A percentile compares a stretch with the other conserved stretches of the same genome.
Evolutionary conservation across 2,888 invertebrate species (phyloP).

Genomic region (Diaprepes abbreviatus): DNA sequence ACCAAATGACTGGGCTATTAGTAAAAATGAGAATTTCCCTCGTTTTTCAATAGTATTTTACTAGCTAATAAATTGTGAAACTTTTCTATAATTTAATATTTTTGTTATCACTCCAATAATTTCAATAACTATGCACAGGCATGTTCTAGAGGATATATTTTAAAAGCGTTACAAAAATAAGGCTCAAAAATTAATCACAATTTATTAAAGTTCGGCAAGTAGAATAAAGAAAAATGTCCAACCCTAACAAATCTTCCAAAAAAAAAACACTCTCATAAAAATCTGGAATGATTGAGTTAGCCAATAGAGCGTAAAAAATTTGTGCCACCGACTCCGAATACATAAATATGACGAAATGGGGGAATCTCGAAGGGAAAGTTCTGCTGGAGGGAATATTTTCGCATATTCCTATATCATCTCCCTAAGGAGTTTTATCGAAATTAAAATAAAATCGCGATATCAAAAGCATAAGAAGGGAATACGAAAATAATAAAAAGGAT

Average conservation of each 20-base stretch:
- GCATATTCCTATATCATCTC: constrained; percentile 13
- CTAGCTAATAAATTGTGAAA: too few species aligned
- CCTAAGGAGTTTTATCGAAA: constrained; percentile 9
- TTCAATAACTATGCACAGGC: too few species aligned
- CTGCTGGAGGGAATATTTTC: constrained; percentile 16
- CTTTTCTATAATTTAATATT: too few species aligned
- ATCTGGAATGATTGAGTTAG: constrained; percentile 15
- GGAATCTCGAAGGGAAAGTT: constrained; percentile 14
- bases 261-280: constrained; percentile 3
- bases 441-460: constrained; percentile 16
- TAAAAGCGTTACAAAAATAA: too few species aligned
- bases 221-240: neutral
- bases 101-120: too few species aligned
- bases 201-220: too few species aligned
- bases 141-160: too few species aligned
- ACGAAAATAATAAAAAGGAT: neutral
- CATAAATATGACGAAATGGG: constrained; percentile 21
- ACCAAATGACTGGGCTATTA: too few species aligned
- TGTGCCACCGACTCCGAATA: constrained; percentile 16
- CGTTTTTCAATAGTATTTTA: too few species aligned
- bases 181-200: too few species aligned
- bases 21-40: too few species aligned
- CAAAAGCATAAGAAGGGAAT: neutral
- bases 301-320: constrained; percentile 28
- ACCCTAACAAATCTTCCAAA: neutral